phyloP scores from a whole-genome alignment of 2,113 vertebrate species.

The Tringa solitaria region DNA sequence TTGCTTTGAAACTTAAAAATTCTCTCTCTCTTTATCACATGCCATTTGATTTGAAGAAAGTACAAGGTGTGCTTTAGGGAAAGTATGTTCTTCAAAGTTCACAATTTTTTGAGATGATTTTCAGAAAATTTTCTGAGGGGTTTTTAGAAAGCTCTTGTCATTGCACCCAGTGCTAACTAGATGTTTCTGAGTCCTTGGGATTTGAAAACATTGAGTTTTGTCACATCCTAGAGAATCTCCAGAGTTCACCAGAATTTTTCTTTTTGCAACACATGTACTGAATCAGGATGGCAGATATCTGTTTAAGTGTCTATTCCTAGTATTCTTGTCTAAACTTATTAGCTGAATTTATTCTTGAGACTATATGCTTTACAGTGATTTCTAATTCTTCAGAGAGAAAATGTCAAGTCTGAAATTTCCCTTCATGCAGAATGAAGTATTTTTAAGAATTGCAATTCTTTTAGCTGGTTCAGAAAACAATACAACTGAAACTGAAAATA shows the following conservation, averaged over 20 bases:
- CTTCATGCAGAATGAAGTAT: not conserved
- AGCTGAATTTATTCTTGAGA: not conserved
- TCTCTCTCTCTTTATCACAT: not conserved
- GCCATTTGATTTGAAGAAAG: not conserved
- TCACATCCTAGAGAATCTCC: not conserved
- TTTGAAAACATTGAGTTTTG: not conserved
- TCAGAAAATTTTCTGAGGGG: not conserved
- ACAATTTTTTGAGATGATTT: not conserved
- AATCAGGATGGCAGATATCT: not conserved
- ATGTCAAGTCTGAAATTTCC: not conserved
- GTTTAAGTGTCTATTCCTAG: not conserved
- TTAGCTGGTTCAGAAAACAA: not conserved
- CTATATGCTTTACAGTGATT: not conserved
- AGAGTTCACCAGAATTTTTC: not conserved
- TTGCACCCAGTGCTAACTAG: not conserved
- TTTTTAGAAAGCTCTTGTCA: not conserved
- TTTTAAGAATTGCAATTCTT: not conserved
- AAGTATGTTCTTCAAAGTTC: not conserved
- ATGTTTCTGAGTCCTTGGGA: not conserved
- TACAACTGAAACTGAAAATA: not conserved
- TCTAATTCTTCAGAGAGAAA: not conserved
- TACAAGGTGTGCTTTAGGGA: not conserved
- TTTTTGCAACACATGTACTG: not conserved
- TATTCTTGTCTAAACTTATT: not conserved
- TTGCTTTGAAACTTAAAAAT: not conserved